Base-by-base conservation (phyloP, 2,888 invertebrate genomes). In the Eutolmus rufibarbis region DNA sequence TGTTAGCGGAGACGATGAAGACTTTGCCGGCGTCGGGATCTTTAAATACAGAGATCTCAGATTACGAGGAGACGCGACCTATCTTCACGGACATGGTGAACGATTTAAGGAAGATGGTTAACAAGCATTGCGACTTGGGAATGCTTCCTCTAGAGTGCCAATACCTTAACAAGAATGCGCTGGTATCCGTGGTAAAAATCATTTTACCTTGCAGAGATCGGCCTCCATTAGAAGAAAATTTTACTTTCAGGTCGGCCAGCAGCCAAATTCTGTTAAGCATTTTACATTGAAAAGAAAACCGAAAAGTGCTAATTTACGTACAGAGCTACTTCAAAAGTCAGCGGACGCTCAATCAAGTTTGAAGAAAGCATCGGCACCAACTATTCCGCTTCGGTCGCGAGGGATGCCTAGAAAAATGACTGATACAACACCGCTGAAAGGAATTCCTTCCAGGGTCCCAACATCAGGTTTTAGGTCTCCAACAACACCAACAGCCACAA, bases 321-420 rank as follows among this genome's bases (percentile, higher is more conserved):
- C 96, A 16, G 99, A 99, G 91, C 93, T 99, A 28, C 92, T 99
- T 51, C 97, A 97, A 90, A 98, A 98, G 92, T 98, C 98, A 0
- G 95, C 95, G 0, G 98, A 98, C 92, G 97, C 96, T 0, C 96
- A 97, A 77, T 97, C 95, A 56, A 98, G 97, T 92, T 93, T 97
- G 90, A 97, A 98, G 93, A 97, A 98, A 91, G 95, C 96, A 7
- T 96, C 96, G 85, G 97, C 97, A 0, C 97, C 97, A 0, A 97
- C 97, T 0, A 97, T 98, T 90, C 98, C 98, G 0, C 95, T 98
- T 2, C 94, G 98, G 89, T 97, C 97, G 28, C 93, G 97, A 88
- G 96, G 96, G 89, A 97, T 98, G 96, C 98, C 98, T 0, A 95
- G 98, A 90, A 98, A 98, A 94, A 98, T 98, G 97, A 98, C 98